Base-by-base conservation (phyloP, 2,113 vertebrate species). In the Lepisosteus osseus region DNA sequence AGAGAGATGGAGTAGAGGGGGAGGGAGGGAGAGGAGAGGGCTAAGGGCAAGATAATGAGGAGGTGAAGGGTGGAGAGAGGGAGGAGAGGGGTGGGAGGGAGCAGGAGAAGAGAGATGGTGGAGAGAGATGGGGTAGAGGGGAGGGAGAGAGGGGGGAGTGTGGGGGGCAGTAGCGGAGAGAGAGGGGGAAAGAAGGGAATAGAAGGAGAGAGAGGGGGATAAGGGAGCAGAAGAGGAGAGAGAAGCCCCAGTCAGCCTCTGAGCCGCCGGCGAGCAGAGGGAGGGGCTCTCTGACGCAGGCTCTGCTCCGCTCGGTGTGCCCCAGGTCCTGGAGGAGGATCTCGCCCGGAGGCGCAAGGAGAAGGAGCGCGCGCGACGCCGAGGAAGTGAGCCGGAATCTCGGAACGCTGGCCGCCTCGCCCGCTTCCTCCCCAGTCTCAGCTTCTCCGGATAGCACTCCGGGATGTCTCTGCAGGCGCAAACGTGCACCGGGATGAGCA, bases 301-400 rank as follows among this genome's bases (percentile, higher is more conserved):
- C 29, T 29, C 29, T 29, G 29, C 29, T 29, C 29, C 29, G 29
- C 29, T 29, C 29, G 68, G 47, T 72, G 54, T 71, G 9, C 57
- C 2, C 29, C 65, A 90, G 90, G 76, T 87, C 72, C 72, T 90
- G 65, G 89, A 90, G 73, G 85, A 86, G 56, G 85, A 89, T n/a
- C 75, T 90, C 63, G 78, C 74, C 57, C 84, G 80, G 6, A 44
- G 7, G 0, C 80, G 77, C n/a, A 75, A 61, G 0, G 77, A 51
- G 15, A 83, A 67, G 74, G 63, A 45, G n/a, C 66, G 57, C 2
- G 63, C 40, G 1, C 61, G 72, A 6, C 74, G 70, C 69, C 61
- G 57, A 0, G 6, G 77, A 1, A 0, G 70, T 47, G 86, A 76
- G 1, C 72, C 80, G 0, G 61, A 83, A 68, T 15, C 51, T 59